Percentiles rank a stretch among this genome's conserved stretches.
phyloP scores from a whole-genome alignment of 2,113 vertebrate genomes.

The Nerophis ophidion region DNA sequence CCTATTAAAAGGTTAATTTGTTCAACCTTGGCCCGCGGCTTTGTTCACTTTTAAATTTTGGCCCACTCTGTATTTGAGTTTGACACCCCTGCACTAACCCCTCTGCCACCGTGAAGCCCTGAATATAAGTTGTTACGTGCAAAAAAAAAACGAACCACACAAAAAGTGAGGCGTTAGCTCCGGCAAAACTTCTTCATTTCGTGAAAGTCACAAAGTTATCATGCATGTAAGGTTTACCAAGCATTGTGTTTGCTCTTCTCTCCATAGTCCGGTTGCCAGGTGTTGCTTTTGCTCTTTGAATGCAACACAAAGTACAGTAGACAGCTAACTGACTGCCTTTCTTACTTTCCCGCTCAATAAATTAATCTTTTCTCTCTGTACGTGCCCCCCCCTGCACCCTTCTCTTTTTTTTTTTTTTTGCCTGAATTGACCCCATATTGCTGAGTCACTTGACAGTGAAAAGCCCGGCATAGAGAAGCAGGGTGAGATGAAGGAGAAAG shows the following conservation, averaged over 20 bases:
- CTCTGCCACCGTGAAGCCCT: too few species aligned
- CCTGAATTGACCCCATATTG: conserved; percentile 56
- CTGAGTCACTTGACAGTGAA: conserved; percentile 65
- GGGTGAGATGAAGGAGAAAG: conserved; percentile 60
- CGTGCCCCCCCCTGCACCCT: conserved; percentile 18
- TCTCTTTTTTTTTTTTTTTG: conserved; percentile 42
- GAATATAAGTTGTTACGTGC: too few species aligned
- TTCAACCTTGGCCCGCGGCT: too few species aligned
- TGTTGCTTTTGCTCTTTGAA: conserved; percentile 35
- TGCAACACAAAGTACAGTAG: conserved; percentile 46
- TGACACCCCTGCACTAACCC: too few species aligned
- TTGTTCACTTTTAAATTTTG: too few species aligned
- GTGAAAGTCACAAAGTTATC: too few species aligned
- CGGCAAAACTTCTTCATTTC: too few species aligned
- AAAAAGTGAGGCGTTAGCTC: too few species aligned
- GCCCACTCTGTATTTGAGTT: too few species aligned
- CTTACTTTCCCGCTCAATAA: conserved; percentile 42
- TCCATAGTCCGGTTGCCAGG: conserved; percentile 31
- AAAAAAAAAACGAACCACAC: too few species aligned
- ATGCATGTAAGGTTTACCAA: background rate
- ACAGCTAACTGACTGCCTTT: conserved; percentile 38
- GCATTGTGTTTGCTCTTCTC: background rate
- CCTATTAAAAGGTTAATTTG: too few species aligned
- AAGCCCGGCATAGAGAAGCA: conserved; percentile 49
- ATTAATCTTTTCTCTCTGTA: conserved; percentile 59